phyloP scores from a whole-genome alignment of 2,797 vertebrate genomes.

The Takifugu rubripes region DNA sequence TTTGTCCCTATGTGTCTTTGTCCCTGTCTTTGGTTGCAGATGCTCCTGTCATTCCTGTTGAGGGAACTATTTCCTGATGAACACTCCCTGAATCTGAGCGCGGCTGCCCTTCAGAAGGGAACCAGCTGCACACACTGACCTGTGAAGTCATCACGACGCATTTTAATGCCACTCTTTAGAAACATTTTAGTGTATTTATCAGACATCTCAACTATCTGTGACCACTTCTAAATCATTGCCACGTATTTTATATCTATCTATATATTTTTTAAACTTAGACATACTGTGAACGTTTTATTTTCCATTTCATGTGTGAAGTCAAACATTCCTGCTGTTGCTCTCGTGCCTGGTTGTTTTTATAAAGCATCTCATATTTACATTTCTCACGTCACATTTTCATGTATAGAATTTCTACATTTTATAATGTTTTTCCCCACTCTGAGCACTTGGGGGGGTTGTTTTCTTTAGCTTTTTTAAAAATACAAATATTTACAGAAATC shows the following conservation, averaged over 20 bases:
- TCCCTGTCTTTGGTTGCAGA: slow-evolving; percentile 40
- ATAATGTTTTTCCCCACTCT: slow-evolving; percentile 37
- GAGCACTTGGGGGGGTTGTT: slow-evolving; percentile 36
- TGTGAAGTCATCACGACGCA: slow-evolving; percentile 23
- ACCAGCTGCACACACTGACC: slow-evolving; percentile 40
- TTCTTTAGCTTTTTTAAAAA: slow-evolving; percentile 2
- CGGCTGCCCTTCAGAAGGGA: slow-evolving; percentile 47
- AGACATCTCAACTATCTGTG: slow-evolving; percentile 27
- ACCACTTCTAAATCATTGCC: background rate
- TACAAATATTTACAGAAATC: slow-evolving; percentile 2
- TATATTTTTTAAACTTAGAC: slow-evolving; percentile 35
- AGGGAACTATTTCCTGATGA: slow-evolving; percentile 67
- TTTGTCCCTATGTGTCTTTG: background rate
- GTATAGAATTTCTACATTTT: slow-evolving; percentile 14
- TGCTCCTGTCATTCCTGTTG: slow-evolving; percentile 69
- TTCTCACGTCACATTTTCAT: slow-evolving; percentile 1
- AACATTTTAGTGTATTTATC: slow-evolving; percentile 56
- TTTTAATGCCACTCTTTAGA: slow-evolving; percentile 20
- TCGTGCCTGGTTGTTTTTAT: slow-evolving; percentile 6
- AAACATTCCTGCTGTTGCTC: background rate
- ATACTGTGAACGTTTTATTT: slow-evolving; percentile 35
- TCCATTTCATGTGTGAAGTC: slow-evolving; percentile 8
- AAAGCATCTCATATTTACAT: too few relatives aligned
- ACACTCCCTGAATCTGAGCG: slow-evolving; percentile 37
- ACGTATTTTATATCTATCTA: background rate